phyloP scores from a whole-genome alignment of 2,113 vertebrate genomes.

The Lepidothrix coronata region DNA sequence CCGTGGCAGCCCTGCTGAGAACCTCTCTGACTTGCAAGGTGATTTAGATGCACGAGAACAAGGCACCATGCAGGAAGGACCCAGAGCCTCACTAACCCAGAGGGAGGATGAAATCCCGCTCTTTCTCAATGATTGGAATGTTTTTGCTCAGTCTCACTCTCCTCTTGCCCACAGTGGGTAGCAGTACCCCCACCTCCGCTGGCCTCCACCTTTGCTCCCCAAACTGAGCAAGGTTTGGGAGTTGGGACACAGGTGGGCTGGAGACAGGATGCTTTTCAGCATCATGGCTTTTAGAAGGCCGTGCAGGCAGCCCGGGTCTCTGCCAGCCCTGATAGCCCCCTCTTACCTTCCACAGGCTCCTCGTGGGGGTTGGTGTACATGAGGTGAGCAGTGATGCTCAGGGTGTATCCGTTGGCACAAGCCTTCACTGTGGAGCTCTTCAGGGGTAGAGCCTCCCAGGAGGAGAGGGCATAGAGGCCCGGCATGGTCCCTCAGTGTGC shows the following conservation, averaged over 20 bases:
- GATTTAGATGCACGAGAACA: rapidly evolving
- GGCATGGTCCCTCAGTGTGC: constrained; percentile 78
- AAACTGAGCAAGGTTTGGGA: neutral
- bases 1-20: rapidly evolving
- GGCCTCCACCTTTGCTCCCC: neutral
- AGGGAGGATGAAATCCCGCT: neutral
- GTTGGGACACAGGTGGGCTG: neutral
- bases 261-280: neutral
- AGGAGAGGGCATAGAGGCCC: constrained; percentile 85
- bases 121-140: neutral
- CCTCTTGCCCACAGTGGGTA: rapidly evolving
- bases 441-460: constrained; percentile 89
- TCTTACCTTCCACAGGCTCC: constrained; percentile 89
- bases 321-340: neutral
- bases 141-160: neutral
- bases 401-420: constrained; percentile 88
- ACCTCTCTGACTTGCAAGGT: neutral
- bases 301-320: rapidly evolving
- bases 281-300: neutral
- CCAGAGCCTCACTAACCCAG: neutral
- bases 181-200: rapidly evolving
- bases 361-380: constrained; percentile 84
- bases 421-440: constrained; percentile 90
- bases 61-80: neutral
- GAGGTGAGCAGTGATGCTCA: constrained; percentile 86